Base-by-base conservation (phyloP, 2,888 invertebrate species). In the Dusona sp. region DNA sequence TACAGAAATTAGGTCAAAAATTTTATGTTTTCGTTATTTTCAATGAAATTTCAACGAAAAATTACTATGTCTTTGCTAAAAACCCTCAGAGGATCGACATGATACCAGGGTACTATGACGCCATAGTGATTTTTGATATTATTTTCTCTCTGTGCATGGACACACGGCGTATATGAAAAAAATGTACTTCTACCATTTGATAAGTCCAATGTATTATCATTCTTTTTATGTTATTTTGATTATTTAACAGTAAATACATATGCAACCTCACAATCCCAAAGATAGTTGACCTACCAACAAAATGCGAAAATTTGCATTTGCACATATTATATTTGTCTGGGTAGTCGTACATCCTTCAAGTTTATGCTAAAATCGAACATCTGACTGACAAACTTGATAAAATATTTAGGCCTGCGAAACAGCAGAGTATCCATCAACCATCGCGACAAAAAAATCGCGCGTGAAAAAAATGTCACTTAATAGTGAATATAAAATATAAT, bases 361-460 rank as follows among this genome's bases (percentile, higher is more conserved):
- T 29, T 19, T 51, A 48, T n/a, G 61, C 51, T 25, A 51, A 25
- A 72, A 48, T 51, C 29, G 48, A 72, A 36, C 72, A 19, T 48
- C 48, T 51, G 48, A n/a, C n/a, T 11, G 51, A 72, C 7, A 51
- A 72, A 8, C 4, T 25, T 19, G 33, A 29, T 29, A 48, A 72
- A 51, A 33, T 33, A 48, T 72, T 72, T 72, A 72, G 72, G 72
- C 72, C 72, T 38, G 36, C 67, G 67, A 67, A 67, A 22, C 38
- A 38, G 13, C 9, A 67, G 67, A 67, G 67, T 38, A 67, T 67
- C 67, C 67, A 38, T 67, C 67, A 67, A 67, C 38, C n/a, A 38
- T 22, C 11, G 38, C 36, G 38, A 29, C 67, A 11, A 67, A 22
- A 67, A 29, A 57, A 22, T 54, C 19, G 42, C 38, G 45, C 45